These are phyloP conservation scores for Tympanuchus pallidicinctus DNA, from an alignment of 2,113 vertebrate species.

Conservation along the genomic window DNA sequence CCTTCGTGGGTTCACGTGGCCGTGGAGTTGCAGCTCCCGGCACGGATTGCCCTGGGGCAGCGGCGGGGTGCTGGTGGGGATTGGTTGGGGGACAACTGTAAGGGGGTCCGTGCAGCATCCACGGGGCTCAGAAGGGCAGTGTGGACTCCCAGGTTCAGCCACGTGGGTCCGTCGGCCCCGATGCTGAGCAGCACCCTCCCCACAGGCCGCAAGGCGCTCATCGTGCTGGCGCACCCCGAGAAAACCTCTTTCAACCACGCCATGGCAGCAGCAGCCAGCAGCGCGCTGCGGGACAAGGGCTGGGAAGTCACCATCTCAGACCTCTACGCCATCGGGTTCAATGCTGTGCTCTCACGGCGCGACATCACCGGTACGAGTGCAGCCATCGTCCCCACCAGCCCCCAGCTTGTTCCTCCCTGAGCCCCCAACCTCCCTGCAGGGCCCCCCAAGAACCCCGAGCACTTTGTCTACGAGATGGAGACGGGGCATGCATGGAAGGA, in stretches of 20 bases:
- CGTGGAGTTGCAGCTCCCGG: neutral
- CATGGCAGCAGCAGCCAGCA: conserved; percentile 77
- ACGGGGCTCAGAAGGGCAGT: neutral
- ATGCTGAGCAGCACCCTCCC: neutral
- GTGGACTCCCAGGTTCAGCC: neutral
- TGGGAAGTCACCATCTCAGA: conserved; percentile 81
- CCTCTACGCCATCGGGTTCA: conserved; percentile 83
- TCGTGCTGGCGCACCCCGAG: conserved; percentile 83
- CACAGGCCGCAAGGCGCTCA: conserved; percentile 51
- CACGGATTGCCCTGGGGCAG: neutral
- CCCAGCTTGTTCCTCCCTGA: neutral
- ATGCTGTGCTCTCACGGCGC: conserved; percentile 75
- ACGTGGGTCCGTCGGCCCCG: neutral
- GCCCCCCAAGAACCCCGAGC: conserved; percentile 62
- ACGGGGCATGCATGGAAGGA: conserved; percentile 76
- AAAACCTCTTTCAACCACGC: conserved; percentile 82
- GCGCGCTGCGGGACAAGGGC: conserved; percentile 68
- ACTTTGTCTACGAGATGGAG: conserved; percentile 78
- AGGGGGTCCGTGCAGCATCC: neutral
- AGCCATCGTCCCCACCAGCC: neutral
- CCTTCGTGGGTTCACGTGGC: too few relatives aligned
- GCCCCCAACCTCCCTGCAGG: conserved; percentile 50
- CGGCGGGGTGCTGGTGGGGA: neutral
- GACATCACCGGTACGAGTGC: conserved; percentile 77
- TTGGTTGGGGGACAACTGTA: neutral